Base-by-base conservation (phyloP, 2,797 vertebrate genomes). In the Pangasius djambal region DNA sequence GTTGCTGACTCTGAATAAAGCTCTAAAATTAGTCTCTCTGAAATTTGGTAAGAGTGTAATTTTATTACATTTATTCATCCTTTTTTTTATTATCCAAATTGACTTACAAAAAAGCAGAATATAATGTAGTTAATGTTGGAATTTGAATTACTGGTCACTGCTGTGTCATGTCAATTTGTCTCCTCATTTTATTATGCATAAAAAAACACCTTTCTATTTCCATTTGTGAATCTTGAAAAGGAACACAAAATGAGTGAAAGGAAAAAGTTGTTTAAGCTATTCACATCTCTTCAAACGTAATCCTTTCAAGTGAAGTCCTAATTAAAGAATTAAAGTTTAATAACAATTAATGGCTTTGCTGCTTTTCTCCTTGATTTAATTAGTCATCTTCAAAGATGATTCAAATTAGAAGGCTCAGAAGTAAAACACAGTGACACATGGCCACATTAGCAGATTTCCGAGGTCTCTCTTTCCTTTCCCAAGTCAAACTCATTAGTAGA, bases 321-420 rank as follows among this genome's bases (percentile, higher is more conserved):
- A 92, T 91, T 92, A 92, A 89, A 89, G 81, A 48, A 48, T 1
- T 28, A 7, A 28, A 74, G 20, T 74, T 74, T 74, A 44, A 69
- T 31, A 77, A 67, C 65, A 89, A 89, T 91, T 90, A 92, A 89
- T 18, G 28, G 88, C 90, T 90, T 89, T 85, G 89, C 79, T 92
- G 88, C 67, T 40, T 90, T 89, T 77, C 89, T 78, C 79, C 74
- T 87, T 7, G 28, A 72, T 82, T 74, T 79, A 91, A 92, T 92
- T 92, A 88, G 63, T 90, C 89, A 83, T 88, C 89, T 90, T 91
- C 67, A 86, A 89, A 92, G 86, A 88, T 91, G 88, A 59, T 86
- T 90, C 88, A 88, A 90, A 90, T 87, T 90, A 91, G 88, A 44
- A 7, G 67, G 6, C 31, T 34, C 67, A 79, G 48, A 79, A 16